Conservation (phyloP, 2,113 vertebrate genomes). For the Pollachius pollachius region DNA sequence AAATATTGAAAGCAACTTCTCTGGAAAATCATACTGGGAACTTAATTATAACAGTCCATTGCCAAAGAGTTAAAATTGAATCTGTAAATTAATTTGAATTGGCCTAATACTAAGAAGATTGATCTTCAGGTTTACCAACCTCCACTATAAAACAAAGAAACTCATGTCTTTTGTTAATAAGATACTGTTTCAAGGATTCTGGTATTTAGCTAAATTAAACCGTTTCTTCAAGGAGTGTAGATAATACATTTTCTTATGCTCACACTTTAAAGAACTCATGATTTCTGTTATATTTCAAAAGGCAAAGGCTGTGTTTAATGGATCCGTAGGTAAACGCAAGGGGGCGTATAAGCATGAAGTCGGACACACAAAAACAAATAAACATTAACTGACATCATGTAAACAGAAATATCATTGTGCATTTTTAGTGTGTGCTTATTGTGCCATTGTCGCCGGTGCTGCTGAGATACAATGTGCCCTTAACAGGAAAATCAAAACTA, state of each 20-base stretch:
- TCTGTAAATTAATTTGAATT: too few species aligned
- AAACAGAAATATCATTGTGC: conserved; percentile 76
- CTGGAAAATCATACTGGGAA: conserved; percentile 13
- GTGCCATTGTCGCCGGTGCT: conserved; percentile 63
- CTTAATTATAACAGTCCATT: conserved; percentile 31
- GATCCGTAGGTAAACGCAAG: conserved; percentile 26
- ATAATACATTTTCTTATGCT: too few species aligned
- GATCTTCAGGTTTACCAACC: too few species aligned
- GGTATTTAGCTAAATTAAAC: too few species aligned
- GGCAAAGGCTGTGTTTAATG: conserved; percentile 34
- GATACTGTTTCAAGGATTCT: too few species aligned
- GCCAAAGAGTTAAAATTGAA: background rate
- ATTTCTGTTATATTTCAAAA: conserved; percentile 11
- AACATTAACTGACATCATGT: conserved; percentile 68
- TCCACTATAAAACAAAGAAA: too few species aligned
- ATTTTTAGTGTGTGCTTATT: conserved; percentile 74
- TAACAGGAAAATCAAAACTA: conserved; percentile 72
- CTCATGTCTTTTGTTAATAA: too few species aligned
- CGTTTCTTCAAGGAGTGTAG: too few species aligned
- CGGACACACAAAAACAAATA: conserved; percentile 45
- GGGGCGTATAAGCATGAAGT: conserved; percentile 53
- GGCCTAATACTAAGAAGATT: too few species aligned
- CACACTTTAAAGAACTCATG: background rate
- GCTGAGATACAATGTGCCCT: conserved; percentile 75
- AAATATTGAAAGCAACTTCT: conserved; percentile 16